Percentiles rank a stretch among this genome's conserved stretches.
Conservation (phyloP, 2,113 vertebrate genomes). For the Halichoeres trimaculatus region DNA sequence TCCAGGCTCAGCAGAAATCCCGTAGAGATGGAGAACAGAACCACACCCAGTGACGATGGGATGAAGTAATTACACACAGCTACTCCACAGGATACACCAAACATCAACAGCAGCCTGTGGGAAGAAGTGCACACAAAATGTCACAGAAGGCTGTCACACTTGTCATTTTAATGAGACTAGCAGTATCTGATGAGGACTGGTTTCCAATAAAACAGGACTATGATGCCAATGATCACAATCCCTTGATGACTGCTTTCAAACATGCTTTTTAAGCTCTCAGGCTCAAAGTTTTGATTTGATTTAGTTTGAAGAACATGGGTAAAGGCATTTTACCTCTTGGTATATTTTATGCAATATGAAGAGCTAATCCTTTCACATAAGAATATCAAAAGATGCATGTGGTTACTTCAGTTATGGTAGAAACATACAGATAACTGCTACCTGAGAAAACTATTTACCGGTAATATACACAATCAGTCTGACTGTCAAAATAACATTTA, state of each 20-base stretch:
- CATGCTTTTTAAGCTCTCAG: not conserved
- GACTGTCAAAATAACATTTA: too few relatives aligned
- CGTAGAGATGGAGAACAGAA: constrained; percentile 92
- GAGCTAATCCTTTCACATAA: too few relatives aligned
- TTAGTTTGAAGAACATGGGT: too few relatives aligned
- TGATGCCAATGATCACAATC: not conserved
- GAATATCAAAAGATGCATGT: too few relatives aligned
- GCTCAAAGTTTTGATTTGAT: not conserved
- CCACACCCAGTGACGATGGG: constrained; percentile 88
- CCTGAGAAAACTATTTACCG: too few relatives aligned
- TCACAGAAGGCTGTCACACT: constrained; percentile 22
- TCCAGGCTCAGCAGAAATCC: constrained; percentile 96
- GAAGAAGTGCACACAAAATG: constrained; percentile 25
- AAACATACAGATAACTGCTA: too few relatives aligned
- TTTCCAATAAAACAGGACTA: not conserved
- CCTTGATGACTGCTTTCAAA: not conserved
- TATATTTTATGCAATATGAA: too few relatives aligned
- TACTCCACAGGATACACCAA: constrained; percentile 87
- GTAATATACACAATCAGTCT: too few relatives aligned
- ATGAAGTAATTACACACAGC: constrained; percentile 92
- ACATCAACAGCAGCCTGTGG: constrained; percentile 92
- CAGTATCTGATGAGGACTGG: not conserved
- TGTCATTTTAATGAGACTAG: constrained; percentile 9
- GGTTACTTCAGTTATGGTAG: too few relatives aligned
- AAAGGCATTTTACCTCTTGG: too few relatives aligned